Evolutionary conservation across 1,140 invertebrate species (phyloP), one percentile per base, ranked within the genome.

Genomic region (Magallana ariakensis): DNA sequence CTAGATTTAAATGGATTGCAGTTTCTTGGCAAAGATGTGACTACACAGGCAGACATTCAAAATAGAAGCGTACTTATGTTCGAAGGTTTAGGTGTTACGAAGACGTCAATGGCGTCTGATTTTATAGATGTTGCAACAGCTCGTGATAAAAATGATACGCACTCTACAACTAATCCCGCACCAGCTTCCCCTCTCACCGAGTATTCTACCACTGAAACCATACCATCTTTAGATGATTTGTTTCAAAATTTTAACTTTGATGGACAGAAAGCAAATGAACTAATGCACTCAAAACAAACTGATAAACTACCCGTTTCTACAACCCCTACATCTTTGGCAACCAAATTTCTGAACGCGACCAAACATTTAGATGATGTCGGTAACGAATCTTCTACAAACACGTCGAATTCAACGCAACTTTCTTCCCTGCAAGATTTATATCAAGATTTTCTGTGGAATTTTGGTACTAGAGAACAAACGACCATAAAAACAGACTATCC

Each of bases 361-460:
- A 46, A 46, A 46, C 0, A 46, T 46, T 0, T 46, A 46, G 33
- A 46, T 5, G 5, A 46, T 46, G 33, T 5, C 33, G 33, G 33
- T 46, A 46, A 4, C 33, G 33, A 46, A 46, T 46, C 33, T 46
- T 5, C 33, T 4, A 46, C 33, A 46, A 46, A 46, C 33, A 46
- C 33, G 33, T 46, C 33, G 33, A 46, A 46, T 46, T 46, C 33
- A 46, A 46, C 33, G 33, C 33, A 19, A 13, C 22, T 26, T 2
- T 13, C 66, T 46, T 75, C 66, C 10, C 66, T 75, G 22, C 66
- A 75, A 10, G 66, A 75, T 46, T 26, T 75, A 9, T 75, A 75
- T 75, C 66, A 75, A 13, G 66, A 75, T 22, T 75, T 75, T 26
- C 11, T 75, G 66, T 75, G 66, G 66, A 75, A 75, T 75, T 75